Base-by-base conservation (phyloP, 1,140 invertebrate species). In the Pygmarrhopalites habei region DNA sequence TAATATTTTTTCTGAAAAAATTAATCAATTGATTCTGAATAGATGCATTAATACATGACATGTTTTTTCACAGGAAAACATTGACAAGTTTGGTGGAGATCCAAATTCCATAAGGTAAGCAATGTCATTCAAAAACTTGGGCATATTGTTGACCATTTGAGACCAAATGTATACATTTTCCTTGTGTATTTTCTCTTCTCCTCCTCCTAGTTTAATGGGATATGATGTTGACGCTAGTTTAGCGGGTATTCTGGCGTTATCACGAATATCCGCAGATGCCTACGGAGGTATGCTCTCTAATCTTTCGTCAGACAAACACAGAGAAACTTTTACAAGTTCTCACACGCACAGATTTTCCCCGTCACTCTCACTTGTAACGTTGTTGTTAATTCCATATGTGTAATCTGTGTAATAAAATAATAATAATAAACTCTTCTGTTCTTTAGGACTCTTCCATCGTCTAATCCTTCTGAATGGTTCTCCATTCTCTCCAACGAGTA, bases 401-500 rank as follows among this genome's bases (percentile, higher is more conserved):
- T 43, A 43, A 26, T 43, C 12, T 19, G 21, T 58, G 1, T 12
- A 14, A 43, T 58, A 4, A 3, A 28, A 44, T 23, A 47, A 26
- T 39, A 2, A 15, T 39, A 46, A 17, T 43, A 23, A 19, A 26
- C 19, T 29, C 15, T 44, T 28, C 19, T 58, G 19, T n/a, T n/a
- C n/a, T n/a, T n/a, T n/a, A 69, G 68, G 68, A 19, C 53, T 70
- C 4, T 70, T 70, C 43, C 65, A 70, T 47, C 57, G 69, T 15
- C 57, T 70, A 17, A 70, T 70, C 44, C 49, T 70, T 49, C 29
- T 70, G 17, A 70, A 70, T 46, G 65, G 69, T 2, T 70, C 69
- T 1, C 69, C 69, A 0, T 63, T 70, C 23, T 56, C 65, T 17
- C 65, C 69, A 23, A 65, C 57, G 30, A 64, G 60, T 25, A 67